phyloP scores from a whole-genome alignment of 1,140 invertebrate species.

The Platyura marginata region DNA sequence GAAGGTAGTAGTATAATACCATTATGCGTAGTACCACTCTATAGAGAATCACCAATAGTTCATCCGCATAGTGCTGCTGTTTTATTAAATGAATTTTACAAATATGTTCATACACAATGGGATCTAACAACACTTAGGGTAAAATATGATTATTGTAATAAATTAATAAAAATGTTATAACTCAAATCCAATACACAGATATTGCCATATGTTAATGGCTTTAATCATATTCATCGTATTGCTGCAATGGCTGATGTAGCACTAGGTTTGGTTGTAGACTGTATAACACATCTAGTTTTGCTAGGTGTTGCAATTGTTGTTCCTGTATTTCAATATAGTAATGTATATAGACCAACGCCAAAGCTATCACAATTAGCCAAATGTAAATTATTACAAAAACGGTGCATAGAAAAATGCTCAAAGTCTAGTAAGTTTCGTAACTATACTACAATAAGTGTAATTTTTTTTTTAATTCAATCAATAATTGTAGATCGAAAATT shows the following conservation, averaged over 20 bases:
- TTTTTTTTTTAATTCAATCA: not conserved
- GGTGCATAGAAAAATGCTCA: conserved; percentile 53
- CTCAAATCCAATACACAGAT: conserved; percentile 19
- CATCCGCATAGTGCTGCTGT: conserved; percentile 1
- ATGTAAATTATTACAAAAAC: conserved; percentile 45
- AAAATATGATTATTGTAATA: conserved; percentile 3
- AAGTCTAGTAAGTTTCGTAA: conserved; percentile 24
- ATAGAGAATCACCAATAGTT: conserved; percentile 1
- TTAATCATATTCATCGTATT: conserved; percentile 69
- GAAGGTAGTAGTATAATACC: conserved; percentile 1
- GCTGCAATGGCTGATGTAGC: conserved; percentile 73
- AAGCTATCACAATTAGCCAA: conserved; percentile 49
- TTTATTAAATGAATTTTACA: conserved; percentile 3
- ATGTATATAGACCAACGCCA: conserved; percentile 70
- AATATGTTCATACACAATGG: conserved; percentile 42
- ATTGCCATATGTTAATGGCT: conserved; percentile 72
- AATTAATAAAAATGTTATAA: not conserved
- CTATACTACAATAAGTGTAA: not conserved
- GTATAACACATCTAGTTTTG: conserved; percentile 76
- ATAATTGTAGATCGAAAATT: not conserved
- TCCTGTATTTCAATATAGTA: conserved; percentile 82
- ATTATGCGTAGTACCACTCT: conserved; percentile 5
- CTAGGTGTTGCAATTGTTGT: conserved; percentile 54
- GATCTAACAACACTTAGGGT: conserved; percentile 78
- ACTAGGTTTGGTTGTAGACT: conserved; percentile 76